Conservation (phyloP, 2,797 vertebrate genomes). For the Prionace glauca region DNA sequence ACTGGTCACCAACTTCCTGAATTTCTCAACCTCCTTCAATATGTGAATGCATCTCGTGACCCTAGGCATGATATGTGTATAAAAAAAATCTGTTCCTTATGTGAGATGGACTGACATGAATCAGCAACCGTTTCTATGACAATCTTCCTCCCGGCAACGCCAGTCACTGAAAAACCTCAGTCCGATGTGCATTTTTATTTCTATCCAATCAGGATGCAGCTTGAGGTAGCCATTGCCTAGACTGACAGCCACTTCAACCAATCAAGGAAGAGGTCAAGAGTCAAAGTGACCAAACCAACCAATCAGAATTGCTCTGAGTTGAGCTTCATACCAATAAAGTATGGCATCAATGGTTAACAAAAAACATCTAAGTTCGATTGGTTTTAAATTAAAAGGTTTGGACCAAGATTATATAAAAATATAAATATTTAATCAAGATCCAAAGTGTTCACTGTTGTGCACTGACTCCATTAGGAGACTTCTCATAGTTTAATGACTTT, state of each 20-base stretch:
- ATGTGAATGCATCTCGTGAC: background rate
- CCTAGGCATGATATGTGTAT: background rate
- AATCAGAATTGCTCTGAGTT: background rate
- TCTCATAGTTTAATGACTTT: background rate
- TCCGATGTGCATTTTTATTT: background rate
- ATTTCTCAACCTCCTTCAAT: background rate
- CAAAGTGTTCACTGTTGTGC: constrained; percentile 24
- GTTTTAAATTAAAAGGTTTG: constrained; percentile 31
- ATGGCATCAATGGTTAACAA: background rate
- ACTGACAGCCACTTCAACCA: background rate
- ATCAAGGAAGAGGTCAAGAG: background rate
- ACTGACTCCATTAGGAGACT: constrained; percentile 25
- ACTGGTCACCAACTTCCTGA: background rate
- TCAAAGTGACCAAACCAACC: background rate
- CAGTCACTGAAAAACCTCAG: background rate
- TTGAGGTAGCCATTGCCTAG: background rate
- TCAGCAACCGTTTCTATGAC: background rate
- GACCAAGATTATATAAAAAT: constrained; percentile 19
- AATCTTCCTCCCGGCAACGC: background rate
- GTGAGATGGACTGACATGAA: background rate
- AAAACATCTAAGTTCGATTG: background rate
- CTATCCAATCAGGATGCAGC: background rate
- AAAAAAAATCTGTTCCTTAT: background rate
- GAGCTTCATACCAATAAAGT: background rate
- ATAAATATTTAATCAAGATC: constrained; percentile 11